Evolutionary conservation across 2,113 vertebrate species (phyloP).

Genomic region (Pangasianodon gigas): DNA sequence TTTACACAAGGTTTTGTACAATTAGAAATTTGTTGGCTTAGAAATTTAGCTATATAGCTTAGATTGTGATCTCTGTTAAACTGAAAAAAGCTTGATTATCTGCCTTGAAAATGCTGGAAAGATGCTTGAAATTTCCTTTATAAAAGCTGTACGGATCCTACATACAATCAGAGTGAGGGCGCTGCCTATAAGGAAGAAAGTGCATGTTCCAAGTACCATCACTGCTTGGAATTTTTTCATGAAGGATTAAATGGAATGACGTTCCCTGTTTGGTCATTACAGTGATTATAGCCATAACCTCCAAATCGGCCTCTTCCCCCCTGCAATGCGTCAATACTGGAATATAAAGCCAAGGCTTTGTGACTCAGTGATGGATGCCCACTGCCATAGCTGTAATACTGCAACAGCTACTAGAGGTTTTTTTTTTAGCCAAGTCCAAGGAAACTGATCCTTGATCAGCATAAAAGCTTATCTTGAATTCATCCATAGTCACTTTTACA

Average conservation of each 20-base stretch:
- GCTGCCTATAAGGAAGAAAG: neutral
- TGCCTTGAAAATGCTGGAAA: neutral
- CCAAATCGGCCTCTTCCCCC: neutral
- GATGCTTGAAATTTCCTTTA: neutral
- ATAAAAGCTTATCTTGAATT: neutral
- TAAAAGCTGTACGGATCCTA: neutral
- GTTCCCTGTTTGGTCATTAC: neutral
- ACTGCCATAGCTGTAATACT: neutral
- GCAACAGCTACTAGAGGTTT: neutral
- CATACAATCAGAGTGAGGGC: neutral
- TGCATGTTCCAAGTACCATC: neutral
- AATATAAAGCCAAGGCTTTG: neutral
- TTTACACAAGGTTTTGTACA: neutral
- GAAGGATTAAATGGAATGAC: neutral
- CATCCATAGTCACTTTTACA: neutral
- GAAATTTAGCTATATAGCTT: neutral
- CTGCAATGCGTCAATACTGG: neutral
- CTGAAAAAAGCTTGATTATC: neutral
- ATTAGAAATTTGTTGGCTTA: too few species aligned
- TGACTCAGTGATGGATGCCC: neutral
- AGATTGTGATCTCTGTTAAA: neutral
- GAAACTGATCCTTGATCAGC: neutral
- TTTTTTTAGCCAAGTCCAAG: neutral
- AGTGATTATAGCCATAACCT: neutral
- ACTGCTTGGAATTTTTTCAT: neutral